Evolutionary conservation across 2,888 invertebrate genomes (phyloP).

Genomic region (Sphaerophoria rueppellii): DNA sequence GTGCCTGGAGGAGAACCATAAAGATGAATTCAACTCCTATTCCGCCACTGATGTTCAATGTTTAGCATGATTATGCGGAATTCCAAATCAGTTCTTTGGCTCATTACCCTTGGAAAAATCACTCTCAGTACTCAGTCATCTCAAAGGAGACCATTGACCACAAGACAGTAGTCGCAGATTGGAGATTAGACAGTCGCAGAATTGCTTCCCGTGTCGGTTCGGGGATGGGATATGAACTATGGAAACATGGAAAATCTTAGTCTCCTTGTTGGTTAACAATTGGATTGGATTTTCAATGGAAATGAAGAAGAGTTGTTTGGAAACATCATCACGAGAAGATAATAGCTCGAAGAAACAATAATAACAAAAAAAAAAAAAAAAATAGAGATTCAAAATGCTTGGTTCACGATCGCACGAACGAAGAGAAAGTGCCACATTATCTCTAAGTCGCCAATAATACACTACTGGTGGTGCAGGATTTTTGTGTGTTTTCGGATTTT

Average conservation of each 20-base stretch:
- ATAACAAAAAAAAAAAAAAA: conserved; percentile 41
- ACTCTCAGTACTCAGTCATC: conserved; percentile 14
- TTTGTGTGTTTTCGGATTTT: conserved; percentile 6
- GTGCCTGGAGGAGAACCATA: conserved; percentile 48
- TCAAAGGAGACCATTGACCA: conserved; percentile 40
- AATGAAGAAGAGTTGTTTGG: conserved; percentile 32
- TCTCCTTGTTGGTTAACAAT: neutral
- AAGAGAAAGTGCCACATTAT: conserved; percentile 66
- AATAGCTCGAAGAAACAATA: conserved; percentile 33
- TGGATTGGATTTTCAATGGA: neutral
- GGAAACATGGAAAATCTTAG: conserved; percentile 22
- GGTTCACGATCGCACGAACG: conserved; percentile 70
- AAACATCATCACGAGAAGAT: conserved; percentile 65
- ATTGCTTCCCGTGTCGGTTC: conserved; percentile 58
- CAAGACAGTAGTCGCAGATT: conserved; percentile 29
- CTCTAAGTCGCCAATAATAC: neutral
- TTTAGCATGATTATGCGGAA: conserved; percentile 73
- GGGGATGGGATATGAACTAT: conserved; percentile 23
- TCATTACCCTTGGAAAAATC: conserved; percentile 68
- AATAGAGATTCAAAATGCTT: conserved; percentile 66
- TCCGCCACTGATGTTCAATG: conserved; percentile 52
- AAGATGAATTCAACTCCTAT: neutral
- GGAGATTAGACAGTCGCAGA: conserved; percentile 18
- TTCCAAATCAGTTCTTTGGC: conserved; percentile 68
- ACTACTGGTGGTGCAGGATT: conserved; percentile 14